Evolutionary conservation across 2,888 invertebrate genomes (phyloP), one percentile per base, ranked within the genome.

Genomic region (Ochlodes sylvanus): DNA sequence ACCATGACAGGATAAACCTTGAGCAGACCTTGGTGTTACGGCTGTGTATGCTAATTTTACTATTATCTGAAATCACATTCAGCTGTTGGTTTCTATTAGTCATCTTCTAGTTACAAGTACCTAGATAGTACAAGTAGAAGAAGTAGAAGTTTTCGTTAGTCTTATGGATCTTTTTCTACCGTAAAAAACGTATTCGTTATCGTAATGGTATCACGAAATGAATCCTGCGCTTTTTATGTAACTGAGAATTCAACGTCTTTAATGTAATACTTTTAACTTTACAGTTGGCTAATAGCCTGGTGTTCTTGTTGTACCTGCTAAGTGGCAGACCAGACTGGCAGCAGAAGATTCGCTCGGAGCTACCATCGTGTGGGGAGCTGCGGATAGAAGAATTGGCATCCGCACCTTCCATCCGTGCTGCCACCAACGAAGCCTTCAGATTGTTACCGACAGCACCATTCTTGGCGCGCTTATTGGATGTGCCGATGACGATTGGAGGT

Each of bases 201-300:
- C n/a, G n/a, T n/a, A n/a, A n/a, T 4, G 27, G 27, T 27, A 27
- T 4, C 3, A 5, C 27, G 5, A 27, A 27, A 27, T 27, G 5
- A 27, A 27, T 27, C 3, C 2, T 27, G n/a, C 5, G 27, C 27
- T 27, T 27, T 5, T 27, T 27, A 4, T 27, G 2, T 38, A 38
- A 38, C 3, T 38, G 38, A 38, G 5, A 27, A 27, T 4, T 27
- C 27, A 27, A 27, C 27, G 38, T 38, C 38, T 38, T 7, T 38
- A 38, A 38, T 12, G 12, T 12, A 38, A 12, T 38, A 10, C 0
- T 38, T 38, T 0, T 38, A 12, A 12, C 38, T 61, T 27, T 66
- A 56, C 92, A 97, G 97, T 87, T 97, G 70, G 97, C 97, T 27
- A 97, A 97, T 85, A 97, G 96, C 38, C 85, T 98, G 64, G 95